Percentiles rank a stretch among this genome's conserved stretches.
phyloP scores from a whole-genome alignment of 1,140 invertebrate species.

The Nymphalis io region DNA sequence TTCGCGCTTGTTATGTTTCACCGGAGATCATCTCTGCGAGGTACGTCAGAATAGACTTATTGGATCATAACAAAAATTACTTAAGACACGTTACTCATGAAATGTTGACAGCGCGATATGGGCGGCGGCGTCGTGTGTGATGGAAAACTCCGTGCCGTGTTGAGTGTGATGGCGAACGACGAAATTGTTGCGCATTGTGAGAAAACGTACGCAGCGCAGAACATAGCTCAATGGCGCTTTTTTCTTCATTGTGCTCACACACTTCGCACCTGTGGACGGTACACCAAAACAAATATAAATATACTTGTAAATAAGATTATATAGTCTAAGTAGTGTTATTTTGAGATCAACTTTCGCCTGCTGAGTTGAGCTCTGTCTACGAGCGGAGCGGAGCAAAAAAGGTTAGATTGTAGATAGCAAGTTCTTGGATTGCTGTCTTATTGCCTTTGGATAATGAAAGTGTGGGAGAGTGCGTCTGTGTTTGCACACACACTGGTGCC shows the following conservation, averaged over 20 bases:
- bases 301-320: not conserved
- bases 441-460: no score
- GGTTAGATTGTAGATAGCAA: no score
- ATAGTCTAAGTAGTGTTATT: no score
- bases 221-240: constrained; percentile 52
- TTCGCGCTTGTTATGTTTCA: constrained; percentile 40
- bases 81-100: not conserved
- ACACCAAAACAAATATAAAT: not conserved
- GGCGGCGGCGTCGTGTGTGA: constrained; percentile 64
- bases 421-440: no score
- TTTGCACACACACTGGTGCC: no score
- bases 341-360: no score
- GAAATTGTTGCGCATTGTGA: constrained; percentile 41
- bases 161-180: constrained; percentile 39
- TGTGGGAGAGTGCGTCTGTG: no score
- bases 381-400: no score
- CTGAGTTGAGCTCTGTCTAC: no score
- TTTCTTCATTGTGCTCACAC: constrained; percentile 64
- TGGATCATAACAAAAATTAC: not conserved
- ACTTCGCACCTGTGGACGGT: constrained; percentile 50
- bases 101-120: constrained; percentile 46
- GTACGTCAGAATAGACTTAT: constrained; percentile 12
- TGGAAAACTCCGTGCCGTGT: constrained; percentile 61
- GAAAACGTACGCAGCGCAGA: constrained; percentile 47
- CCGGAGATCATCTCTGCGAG: constrained; percentile 44